Evolutionary conservation across 2,888 invertebrate genomes (phyloP).

Genomic region (Oscheius onirici): DNA sequence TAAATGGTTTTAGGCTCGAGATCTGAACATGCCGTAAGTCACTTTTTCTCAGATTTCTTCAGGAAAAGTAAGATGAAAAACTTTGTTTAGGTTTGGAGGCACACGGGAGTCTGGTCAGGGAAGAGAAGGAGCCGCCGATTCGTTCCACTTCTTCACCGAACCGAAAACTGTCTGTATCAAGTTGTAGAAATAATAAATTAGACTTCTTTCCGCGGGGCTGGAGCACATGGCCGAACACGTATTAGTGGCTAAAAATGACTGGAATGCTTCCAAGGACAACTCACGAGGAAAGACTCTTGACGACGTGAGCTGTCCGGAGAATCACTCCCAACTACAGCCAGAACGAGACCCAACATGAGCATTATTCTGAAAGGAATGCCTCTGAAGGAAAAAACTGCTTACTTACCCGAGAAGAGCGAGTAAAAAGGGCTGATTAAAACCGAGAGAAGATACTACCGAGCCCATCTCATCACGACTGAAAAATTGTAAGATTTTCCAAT

Average conservation of each 20-base stretch:
- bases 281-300: neutral
- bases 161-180: conserved; percentile 75
- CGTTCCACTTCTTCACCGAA: conserved; percentile 76
- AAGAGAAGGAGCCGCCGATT: conserved; percentile 75
- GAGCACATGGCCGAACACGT: conserved; percentile 47
- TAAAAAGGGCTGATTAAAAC: conserved; percentile 57
- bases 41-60: no score
- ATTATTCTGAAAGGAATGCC: no score
- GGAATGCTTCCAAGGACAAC: no score
- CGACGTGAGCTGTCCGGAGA: conserved; percentile 29
- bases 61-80: no score
- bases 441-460: conserved; percentile 53
- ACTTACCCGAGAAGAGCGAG: conserved; percentile 51
- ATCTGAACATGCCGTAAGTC: conserved; percentile 75
- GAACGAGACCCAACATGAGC: conserved; percentile 47
- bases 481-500: no score
- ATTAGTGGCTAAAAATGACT: conserved; percentile 60
- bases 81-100: conserved; percentile 74
- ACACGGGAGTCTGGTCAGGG: conserved; percentile 76
- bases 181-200: conserved; percentile 29
- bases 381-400: conserved; percentile 24
- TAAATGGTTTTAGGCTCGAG: conserved; percentile 70
- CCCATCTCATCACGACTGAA: conserved; percentile 41
- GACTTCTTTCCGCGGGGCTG: conserved; percentile 40
- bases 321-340: conserved; percentile 44